Evolutionary conservation across 2,113 vertebrate species (phyloP).

Genomic region (Gila orcuttii): DNA sequence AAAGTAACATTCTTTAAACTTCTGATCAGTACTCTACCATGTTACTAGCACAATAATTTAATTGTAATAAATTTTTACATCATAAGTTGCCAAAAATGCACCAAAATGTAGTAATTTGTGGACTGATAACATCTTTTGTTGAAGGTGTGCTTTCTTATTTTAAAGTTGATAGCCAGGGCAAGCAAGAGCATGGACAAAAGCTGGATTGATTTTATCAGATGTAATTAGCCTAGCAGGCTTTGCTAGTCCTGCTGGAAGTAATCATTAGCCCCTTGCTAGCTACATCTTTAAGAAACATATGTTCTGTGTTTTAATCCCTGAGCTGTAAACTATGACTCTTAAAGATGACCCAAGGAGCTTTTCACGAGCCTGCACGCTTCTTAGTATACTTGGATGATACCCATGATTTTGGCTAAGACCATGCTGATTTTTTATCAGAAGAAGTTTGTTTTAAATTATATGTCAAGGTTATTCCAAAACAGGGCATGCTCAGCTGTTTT

Average conservation of each 20-base stretch:
- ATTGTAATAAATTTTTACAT: background rate
- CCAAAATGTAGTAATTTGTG: slow-evolving; percentile 12
- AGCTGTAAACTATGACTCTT: slow-evolving; percentile 42
- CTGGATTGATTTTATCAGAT: slow-evolving; percentile 59
- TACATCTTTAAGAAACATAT: slow-evolving; percentile 57
- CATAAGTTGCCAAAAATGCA: background rate
- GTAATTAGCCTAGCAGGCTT: slow-evolving; percentile 51
- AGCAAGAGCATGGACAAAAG: slow-evolving; percentile 17
- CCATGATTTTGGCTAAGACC: slow-evolving; percentile 10
- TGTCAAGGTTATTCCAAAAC: slow-evolving; percentile 33
- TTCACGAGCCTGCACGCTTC: background rate
- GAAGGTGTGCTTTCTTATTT: slow-evolving; percentile 38
- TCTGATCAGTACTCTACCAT: background rate
- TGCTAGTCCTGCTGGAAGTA: slow-evolving; percentile 56
- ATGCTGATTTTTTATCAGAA: slow-evolving; percentile 37
- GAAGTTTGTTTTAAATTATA: slow-evolving; percentile 39
- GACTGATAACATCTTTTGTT: slow-evolving; percentile 3
- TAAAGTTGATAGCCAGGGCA: slow-evolving; percentile 17
- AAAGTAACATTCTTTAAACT: background rate
- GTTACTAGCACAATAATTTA: background rate
- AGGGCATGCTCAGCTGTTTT: slow-evolving; percentile 33
- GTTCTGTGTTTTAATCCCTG: slow-evolving; percentile 48
- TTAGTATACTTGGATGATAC: slow-evolving; percentile 13
- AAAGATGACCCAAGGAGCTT: slow-evolving; percentile 35
- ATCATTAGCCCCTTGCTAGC: slow-evolving; percentile 53